Evolutionary conservation across 1,140 invertebrate species (phyloP).

Genomic region (Papilio xuthus): DNA sequence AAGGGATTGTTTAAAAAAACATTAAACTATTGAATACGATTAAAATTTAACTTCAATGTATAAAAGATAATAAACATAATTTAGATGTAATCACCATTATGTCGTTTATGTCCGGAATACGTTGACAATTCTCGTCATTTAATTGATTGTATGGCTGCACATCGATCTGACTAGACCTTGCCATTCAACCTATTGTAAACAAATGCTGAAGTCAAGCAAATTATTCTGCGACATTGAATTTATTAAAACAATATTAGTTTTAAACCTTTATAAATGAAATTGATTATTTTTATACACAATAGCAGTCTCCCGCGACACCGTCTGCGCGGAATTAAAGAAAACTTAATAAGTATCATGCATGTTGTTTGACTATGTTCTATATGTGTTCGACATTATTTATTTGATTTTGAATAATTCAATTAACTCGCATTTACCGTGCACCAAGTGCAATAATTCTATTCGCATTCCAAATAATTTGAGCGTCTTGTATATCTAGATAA

Average conservation of each 20-base stretch:
- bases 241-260: neutral
- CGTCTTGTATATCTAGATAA: neutral
- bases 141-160: constrained; percentile 2
- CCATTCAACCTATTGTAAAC: constrained; percentile 3
- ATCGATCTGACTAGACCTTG: constrained; percentile 5
- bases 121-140: neutral
- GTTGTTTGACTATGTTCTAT: no score
- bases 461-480: neutral
- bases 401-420: no score
- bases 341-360: no score
- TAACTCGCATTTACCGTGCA: neutral
- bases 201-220: neutral
- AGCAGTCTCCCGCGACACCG: no score
- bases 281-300: neutral
- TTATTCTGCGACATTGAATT: neutral
- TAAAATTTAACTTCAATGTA: neutral
- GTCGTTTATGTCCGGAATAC: neutral
- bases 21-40: neutral
- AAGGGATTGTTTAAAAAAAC: no score
- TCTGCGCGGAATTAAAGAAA: no score
- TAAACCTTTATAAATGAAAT: neutral
- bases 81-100: neutral
- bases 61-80: neutral
- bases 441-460: neutral
- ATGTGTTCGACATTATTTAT: no score